Conservation (phyloP, 2,113 vertebrate species). For the Pterocles burchelli region DNA sequence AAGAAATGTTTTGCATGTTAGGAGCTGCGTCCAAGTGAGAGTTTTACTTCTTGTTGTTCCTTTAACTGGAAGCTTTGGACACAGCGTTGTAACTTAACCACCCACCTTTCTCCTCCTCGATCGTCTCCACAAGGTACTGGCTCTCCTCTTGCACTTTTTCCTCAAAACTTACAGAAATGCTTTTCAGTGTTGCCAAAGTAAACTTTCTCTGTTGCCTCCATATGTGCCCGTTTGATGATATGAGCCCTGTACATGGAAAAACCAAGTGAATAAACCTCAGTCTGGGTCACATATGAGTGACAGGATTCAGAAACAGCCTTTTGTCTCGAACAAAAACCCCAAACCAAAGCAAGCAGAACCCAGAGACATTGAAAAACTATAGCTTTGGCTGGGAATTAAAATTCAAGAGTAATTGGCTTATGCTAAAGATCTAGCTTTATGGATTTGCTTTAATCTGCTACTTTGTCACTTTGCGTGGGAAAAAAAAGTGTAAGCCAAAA, state of each 20-base stretch:
- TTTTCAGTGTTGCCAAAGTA: constrained; percentile 75
- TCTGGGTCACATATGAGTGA: background rate
- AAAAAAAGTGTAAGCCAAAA: constrained; percentile 67
- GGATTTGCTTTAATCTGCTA: constrained; percentile 65
- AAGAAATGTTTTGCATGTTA: background rate
- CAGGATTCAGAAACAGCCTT: background rate
- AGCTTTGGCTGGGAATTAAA: constrained; percentile 30
- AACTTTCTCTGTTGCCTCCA: constrained; percentile 84
- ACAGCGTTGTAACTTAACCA: background rate
- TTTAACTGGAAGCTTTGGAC: background rate
- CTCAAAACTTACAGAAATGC: constrained; percentile 79
- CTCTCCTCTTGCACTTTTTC: constrained; percentile 82
- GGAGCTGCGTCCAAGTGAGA: background rate
- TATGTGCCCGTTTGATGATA: constrained; percentile 62
- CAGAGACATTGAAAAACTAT: background rate
- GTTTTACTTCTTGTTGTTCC: background rate
- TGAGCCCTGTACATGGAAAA: constrained; percentile 64
- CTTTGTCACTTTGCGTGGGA: constrained; percentile 61
- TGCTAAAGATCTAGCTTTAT: constrained; percentile 46
- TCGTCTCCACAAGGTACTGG: constrained; percentile 65
- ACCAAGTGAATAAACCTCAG: background rate
- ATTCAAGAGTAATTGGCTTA: constrained; percentile 51
- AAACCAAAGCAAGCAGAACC: background rate
- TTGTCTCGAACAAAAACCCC: background rate
- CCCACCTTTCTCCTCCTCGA: constrained; percentile 77